Percentiles rank a stretch among this genome's conserved stretches.
phyloP scores from a whole-genome alignment of 2,888 invertebrate species.

The Drosophila acutilabella region DNA sequence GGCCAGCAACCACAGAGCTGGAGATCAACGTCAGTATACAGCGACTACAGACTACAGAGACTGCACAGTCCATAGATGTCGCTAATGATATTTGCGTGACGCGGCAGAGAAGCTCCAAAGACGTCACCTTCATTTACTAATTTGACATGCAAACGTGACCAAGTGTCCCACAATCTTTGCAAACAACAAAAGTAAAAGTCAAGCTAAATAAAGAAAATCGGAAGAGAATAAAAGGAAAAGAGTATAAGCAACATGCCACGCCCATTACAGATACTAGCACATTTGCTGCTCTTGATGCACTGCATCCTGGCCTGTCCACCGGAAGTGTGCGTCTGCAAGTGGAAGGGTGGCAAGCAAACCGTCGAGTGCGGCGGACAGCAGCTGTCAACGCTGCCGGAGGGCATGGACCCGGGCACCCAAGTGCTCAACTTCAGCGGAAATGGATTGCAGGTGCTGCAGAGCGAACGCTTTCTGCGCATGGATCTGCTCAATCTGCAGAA shows the following conservation, averaged over 20 bases:
- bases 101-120: conserved; percentile 47
- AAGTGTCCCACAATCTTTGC: conserved; percentile 43
- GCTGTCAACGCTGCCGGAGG: conserved; percentile 91
- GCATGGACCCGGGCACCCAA: conserved; percentile 93
- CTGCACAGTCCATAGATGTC: conserved; percentile 31
- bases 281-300: conserved; percentile 17
- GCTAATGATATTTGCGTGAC: conserved; percentile 58
- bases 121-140: conserved; percentile 59
- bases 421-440: conserved; percentile 94
- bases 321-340: conserved; percentile 92
- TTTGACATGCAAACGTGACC: conserved; percentile 78
- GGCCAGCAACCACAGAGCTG: conserved; percentile 9
- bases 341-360: conserved; percentile 96
- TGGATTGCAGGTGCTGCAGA: conserved; percentile 91
- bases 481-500: conserved; percentile 94
- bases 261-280: conserved; percentile 21
- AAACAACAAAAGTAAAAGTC: not conserved
- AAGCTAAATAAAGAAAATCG: not conserved
- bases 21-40: conserved; percentile 50
- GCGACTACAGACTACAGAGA: conserved; percentile 7
- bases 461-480: conserved; percentile 91
- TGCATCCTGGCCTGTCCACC: conserved; percentile 87
- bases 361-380: conserved; percentile 94
- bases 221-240: not conserved
- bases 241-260: conserved; percentile 35